Evolutionary conservation across 2,888 invertebrate species (phyloP).

Genomic region (Pachliopta kotzebuea): DNA sequence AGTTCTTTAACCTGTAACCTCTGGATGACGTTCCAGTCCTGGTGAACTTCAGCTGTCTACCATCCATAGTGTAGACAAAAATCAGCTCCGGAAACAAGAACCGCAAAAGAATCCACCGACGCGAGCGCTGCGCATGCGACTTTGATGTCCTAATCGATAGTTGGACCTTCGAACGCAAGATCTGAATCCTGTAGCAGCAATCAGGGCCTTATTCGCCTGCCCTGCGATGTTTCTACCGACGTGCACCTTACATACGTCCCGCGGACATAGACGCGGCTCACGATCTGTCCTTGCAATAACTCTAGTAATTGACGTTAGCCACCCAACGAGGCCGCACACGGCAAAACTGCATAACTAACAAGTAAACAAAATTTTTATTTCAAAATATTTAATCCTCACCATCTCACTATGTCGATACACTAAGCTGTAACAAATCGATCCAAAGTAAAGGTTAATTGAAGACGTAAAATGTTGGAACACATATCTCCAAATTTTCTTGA

Average conservation of each 20-base stretch:
- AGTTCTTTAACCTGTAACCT: slow-evolving; percentile 3
- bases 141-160: slow-evolving; percentile 9
- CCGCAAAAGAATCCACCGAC: slow-evolving; percentile 10
- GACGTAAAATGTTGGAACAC: too few relatives aligned
- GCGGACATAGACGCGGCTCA: slow-evolving; percentile 52
- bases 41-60: slow-evolving; percentile 6
- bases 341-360: slow-evolving; percentile 27
- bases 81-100: slow-evolving; percentile 15
- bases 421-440: too few relatives aligned
- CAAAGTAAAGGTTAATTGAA: too few relatives aligned
- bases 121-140: slow-evolving; percentile 4
- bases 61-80: slow-evolving; percentile 5
- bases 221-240: slow-evolving; percentile 34
- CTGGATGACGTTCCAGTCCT: slow-evolving; percentile 1
- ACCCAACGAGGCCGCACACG: slow-evolving; percentile 51
- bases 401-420: background rate
- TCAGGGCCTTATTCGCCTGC: slow-evolving; percentile 9
- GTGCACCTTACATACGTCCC: slow-evolving; percentile 56
- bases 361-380: slow-evolving; percentile 30
- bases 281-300: slow-evolving; percentile 73
- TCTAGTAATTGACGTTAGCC: slow-evolving; percentile 73
- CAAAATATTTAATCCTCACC: background rate
- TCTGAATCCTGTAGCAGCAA: slow-evolving; percentile 14
- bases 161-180: background rate
- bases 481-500: too few relatives aligned